A percentile compares a stretch with the other conserved stretches of the same genome.
Conservation (phyloP, 2,888 invertebrate species). For the Drosophila percnosoma region DNA sequence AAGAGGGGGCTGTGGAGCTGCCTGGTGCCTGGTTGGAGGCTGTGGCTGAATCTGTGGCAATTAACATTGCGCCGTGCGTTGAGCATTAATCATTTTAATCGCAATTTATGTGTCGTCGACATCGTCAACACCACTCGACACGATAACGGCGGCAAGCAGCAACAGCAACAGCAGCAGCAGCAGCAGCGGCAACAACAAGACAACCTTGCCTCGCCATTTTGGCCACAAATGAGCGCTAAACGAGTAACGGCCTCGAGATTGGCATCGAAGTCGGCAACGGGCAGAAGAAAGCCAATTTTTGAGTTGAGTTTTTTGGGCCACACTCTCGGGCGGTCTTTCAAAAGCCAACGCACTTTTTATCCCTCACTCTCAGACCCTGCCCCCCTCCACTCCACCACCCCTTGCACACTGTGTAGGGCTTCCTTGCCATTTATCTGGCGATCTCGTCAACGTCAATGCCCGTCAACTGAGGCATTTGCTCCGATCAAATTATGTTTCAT, state of each 20-base stretch:
- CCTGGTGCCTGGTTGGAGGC: neutral
- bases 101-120: constrained; percentile 82
- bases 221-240: constrained; percentile 82
- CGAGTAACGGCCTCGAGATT: constrained; percentile 56
- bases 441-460: constrained; percentile 58
- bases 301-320: constrained; percentile 66
- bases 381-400: too few relatives aligned
- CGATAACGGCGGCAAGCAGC: constrained; percentile 36
- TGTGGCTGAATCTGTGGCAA: constrained; percentile 68
- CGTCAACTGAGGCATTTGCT: constrained; percentile 71
- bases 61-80: constrained; percentile 83
- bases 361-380: constrained; percentile 4
- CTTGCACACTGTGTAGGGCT: neutral
- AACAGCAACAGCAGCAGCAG: neutral
- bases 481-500: constrained; percentile 83
- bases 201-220: constrained; percentile 59
- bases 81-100: constrained; percentile 84
- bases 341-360: constrained; percentile 53
- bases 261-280: constrained; percentile 33
- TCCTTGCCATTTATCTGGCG: constrained; percentile 35
- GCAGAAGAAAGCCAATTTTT: constrained; percentile 65
- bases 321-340: constrained; percentile 73
- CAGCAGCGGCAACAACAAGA: constrained; percentile 21
- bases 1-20: neutral
- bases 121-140: constrained; percentile 71